Evolutionary conservation across 2,797 vertebrate species (phyloP).

Genomic region (Trichosurus vulpecula): DNA sequence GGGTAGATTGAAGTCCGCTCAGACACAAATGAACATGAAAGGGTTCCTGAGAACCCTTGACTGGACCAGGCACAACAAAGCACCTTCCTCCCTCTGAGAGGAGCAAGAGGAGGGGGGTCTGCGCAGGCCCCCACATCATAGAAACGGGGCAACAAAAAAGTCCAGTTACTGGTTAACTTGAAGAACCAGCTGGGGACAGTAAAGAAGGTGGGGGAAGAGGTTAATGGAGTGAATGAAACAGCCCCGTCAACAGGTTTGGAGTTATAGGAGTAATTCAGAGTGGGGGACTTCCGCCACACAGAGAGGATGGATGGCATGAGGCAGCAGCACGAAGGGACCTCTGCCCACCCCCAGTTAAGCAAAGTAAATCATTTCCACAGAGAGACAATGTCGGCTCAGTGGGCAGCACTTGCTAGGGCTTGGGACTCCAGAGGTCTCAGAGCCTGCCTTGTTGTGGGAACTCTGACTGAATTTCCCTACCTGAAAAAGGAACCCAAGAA

Average conservation of each 20-base stretch:
- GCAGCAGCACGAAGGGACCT: not conserved
- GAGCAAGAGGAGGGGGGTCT: not conserved
- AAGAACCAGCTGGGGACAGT: not conserved
- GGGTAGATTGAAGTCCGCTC: not conserved
- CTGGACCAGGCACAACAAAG: slow-evolving; percentile 57
- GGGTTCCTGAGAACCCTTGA: not conserved
- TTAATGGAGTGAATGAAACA: not conserved
- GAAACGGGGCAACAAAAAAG: slow-evolving; percentile 56
- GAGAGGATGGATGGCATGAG: not conserved
- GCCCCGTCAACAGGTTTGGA: not conserved
- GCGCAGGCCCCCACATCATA: not conserved
- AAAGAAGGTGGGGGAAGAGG: not conserved
- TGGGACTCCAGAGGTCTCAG: not conserved
- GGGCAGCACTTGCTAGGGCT: not conserved
- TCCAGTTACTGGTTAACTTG: slow-evolving; percentile 73
- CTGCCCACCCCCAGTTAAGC: not conserved
- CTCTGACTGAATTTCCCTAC: slow-evolving; percentile 47
- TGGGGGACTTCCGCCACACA: not conserved
- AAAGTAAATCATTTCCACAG: not conserved
- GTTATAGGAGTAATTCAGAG: slow-evolving; percentile 1
- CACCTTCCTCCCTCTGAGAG: not conserved
- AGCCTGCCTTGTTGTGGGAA: not conserved
- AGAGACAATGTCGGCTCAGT: not conserved
- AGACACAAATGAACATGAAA: slow-evolving; percentile 65
- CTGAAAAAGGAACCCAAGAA: not conserved